These are phyloP conservation scores for Prionailurus viverrinus DNA, from an alignment of 2,113 vertebrate species.

Conservation along the genomic window DNA sequence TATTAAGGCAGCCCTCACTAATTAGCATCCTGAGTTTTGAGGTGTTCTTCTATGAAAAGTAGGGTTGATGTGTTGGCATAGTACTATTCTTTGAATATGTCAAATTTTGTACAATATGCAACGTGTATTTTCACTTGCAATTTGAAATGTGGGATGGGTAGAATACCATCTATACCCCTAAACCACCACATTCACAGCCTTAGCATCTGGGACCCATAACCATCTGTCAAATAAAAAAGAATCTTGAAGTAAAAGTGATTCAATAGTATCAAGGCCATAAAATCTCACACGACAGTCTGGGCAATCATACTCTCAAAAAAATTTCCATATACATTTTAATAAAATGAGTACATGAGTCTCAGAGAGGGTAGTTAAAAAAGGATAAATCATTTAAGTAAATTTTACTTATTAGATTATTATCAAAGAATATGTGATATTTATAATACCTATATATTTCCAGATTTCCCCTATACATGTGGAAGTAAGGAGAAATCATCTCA, in stretches of 20 bases:
- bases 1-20: neutral
- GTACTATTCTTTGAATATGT: neutral
- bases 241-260: neutral
- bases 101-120: neutral
- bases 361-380: neutral
- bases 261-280: neutral
- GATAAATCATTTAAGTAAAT: neutral
- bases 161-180: neutral
- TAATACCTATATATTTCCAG: neutral
- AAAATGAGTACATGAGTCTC: neutral
- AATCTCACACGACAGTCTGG: neutral
- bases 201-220: neutral
- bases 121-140: neutral
- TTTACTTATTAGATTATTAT: conserved; percentile 23
- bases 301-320: neutral
- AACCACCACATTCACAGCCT: neutral
- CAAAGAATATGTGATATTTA: neutral
- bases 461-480: neutral
- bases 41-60: neutral
- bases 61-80: neutral
- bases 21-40: neutral
- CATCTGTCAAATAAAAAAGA: neutral
- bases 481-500: neutral
- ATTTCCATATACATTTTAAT: neutral
- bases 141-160: neutral